Conservation (phyloP, 2,113 vertebrate species). For the Bungarus multicinctus region DNA sequence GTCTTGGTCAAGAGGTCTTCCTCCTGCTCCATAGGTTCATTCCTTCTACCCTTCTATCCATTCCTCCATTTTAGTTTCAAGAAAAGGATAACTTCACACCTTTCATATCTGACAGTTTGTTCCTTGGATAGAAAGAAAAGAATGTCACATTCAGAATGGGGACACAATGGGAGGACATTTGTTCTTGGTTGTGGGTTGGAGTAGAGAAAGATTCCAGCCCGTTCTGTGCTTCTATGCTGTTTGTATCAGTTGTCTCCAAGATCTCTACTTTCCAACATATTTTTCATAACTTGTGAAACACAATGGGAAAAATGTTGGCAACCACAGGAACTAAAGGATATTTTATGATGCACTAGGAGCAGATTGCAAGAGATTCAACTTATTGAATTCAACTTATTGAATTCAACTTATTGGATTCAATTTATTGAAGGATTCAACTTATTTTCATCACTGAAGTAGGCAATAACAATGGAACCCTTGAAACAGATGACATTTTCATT, state of each 20-base stretch:
- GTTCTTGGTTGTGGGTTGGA: not conserved
- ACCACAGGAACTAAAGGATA: not conserved
- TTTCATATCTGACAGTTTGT: not conserved
- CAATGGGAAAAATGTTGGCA: not conserved
- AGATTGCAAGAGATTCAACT: not conserved
- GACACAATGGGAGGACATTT: not conserved
- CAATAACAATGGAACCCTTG: not conserved
- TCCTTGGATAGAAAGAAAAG: not conserved
- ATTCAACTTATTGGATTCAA: not conserved
- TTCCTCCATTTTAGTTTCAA: not conserved
- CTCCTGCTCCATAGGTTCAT: not conserved
- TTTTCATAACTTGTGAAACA: not conserved
- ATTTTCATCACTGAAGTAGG: not conserved
- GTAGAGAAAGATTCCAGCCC: not conserved
- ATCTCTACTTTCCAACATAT: not conserved
- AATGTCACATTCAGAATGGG: not conserved
- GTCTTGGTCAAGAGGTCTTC: not conserved
- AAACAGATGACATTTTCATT: not conserved
- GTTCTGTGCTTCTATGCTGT: not conserved
- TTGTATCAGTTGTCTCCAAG: not conserved
- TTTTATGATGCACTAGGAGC: not conserved
- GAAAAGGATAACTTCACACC: not conserved
- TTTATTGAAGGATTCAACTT: not conserved
- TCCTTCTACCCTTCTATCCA: no score
- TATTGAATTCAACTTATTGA: no score